Evolutionary conservation across 2,113 vertebrate species (phyloP).

Genomic region (Ctenomys sociabilis): DNA sequence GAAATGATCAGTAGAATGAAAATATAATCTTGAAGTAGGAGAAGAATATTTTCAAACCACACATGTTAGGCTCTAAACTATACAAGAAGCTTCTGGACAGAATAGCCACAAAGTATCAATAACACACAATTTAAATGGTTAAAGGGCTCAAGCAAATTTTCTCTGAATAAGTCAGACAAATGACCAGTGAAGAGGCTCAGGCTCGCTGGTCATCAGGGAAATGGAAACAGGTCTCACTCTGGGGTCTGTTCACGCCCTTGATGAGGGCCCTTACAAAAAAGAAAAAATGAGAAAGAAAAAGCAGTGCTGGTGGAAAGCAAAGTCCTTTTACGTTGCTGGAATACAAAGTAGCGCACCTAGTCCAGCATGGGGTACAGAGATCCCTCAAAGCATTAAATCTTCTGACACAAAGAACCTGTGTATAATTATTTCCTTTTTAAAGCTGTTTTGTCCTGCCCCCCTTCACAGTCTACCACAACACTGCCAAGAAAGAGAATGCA

Average conservation of each 20-base stretch:
- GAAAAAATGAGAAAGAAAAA: neutral
- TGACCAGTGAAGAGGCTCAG: neutral
- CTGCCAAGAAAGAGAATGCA: neutral
- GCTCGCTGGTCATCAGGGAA: neutral
- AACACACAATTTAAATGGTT: neutral
- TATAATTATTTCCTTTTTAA: neutral
- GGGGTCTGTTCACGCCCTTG: too few species aligned
- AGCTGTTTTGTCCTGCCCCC: neutral
- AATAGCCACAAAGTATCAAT: neutral
- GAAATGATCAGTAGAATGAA: neutral
- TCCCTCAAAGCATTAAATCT: neutral
- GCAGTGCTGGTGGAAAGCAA: neutral
- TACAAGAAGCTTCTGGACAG: neutral
- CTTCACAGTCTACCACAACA: neutral
- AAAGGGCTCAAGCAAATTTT: neutral
- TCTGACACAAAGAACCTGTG: neutral
- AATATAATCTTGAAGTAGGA: neutral
- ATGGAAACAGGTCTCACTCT: neutral
- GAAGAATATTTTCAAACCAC: neutral
- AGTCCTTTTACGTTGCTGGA: too few species aligned
- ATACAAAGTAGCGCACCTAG: neutral
- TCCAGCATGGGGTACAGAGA: neutral
- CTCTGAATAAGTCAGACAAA: neutral
- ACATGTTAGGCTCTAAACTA: neutral
- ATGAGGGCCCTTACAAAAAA: neutral